Percentiles rank a stretch among this genome's conserved stretches.
These are phyloP conservation scores for Adoxophyes honmai DNA, from an alignment of 1,140 invertebrate genomes.

Conservation along the genomic window DNA sequence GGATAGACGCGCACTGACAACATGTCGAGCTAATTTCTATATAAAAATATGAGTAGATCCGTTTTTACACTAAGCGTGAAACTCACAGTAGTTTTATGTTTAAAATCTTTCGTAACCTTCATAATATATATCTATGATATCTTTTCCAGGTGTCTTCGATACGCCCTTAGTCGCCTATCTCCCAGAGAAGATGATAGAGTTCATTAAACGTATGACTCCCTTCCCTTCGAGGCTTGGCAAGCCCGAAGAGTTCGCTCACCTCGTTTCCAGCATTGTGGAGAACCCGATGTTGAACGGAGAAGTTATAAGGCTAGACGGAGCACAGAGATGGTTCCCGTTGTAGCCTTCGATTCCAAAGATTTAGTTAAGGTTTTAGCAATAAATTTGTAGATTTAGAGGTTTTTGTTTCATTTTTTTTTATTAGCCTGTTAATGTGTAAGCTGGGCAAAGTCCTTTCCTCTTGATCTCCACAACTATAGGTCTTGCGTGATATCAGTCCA, in stretches of 20 bases:
- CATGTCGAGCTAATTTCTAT: no score
- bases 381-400: slow-evolving; percentile 25
- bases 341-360: slow-evolving; percentile 31
- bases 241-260: slow-evolving; percentile 93
- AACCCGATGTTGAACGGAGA: slow-evolving; percentile 97
- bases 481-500: no score
- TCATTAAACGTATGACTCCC: slow-evolving; percentile 88
- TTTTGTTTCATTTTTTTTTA: slow-evolving; percentile 16
- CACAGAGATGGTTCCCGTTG: slow-evolving; percentile 83
- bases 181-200: slow-evolving; percentile 90
- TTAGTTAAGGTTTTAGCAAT: slow-evolving; percentile 37
- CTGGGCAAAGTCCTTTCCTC: no score
- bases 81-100: no score
- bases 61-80: no score
- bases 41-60: no score
- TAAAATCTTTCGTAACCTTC: no score
- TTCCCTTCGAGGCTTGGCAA: slow-evolving; percentile 93
- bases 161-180: slow-evolving; percentile 89
- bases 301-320: slow-evolving; percentile 95
- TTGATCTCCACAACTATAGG: no score
- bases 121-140: no score
- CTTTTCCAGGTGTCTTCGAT: slow-evolving; percentile 89
- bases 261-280: slow-evolving; percentile 92
- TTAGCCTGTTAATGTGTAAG: no score
- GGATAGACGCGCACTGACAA: no score